Evolutionary conservation across 2,113 vertebrate genomes (phyloP).

Genomic region (Charadrius vociferus): DNA sequence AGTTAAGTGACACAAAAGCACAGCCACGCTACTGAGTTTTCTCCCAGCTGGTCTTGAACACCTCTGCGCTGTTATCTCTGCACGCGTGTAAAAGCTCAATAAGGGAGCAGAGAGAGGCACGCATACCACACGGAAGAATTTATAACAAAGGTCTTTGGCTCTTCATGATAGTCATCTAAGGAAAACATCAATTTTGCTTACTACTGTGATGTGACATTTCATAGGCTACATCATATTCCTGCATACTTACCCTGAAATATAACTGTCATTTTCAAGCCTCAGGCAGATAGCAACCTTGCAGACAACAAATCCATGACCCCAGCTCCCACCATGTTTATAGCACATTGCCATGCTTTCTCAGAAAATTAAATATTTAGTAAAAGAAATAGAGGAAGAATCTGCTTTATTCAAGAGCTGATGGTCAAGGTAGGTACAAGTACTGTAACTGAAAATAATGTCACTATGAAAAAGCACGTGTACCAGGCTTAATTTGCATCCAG

Average conservation of each 20-base stretch:
- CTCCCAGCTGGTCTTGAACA: not conserved
- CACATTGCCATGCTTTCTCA: not conserved
- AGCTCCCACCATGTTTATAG: not conserved
- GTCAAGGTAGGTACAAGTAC: not conserved
- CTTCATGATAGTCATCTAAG: not conserved
- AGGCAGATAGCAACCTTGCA: not conserved
- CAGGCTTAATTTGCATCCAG: not conserved
- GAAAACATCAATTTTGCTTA: constrained; percentile 27
- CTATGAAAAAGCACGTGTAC: not conserved
- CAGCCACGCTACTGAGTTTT: not conserved
- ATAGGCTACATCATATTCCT: not conserved
- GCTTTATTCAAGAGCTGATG: not conserved
- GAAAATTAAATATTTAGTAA: constrained; percentile 6
- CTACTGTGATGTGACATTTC: not conserved
- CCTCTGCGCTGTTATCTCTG: not conserved
- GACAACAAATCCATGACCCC: not conserved
- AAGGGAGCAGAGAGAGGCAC: not conserved
- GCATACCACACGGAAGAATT: not conserved
- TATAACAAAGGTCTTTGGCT: constrained; percentile 12
- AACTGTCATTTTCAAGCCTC: not conserved
- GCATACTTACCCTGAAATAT: not conserved
- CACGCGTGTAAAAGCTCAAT: rapidly evolving
- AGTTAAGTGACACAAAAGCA: not conserved
- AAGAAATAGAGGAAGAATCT: not conserved
- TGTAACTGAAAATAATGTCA: not conserved